phyloP scores from a whole-genome alignment of 2,113 vertebrate species.

The Damaliscus lunatus region DNA sequence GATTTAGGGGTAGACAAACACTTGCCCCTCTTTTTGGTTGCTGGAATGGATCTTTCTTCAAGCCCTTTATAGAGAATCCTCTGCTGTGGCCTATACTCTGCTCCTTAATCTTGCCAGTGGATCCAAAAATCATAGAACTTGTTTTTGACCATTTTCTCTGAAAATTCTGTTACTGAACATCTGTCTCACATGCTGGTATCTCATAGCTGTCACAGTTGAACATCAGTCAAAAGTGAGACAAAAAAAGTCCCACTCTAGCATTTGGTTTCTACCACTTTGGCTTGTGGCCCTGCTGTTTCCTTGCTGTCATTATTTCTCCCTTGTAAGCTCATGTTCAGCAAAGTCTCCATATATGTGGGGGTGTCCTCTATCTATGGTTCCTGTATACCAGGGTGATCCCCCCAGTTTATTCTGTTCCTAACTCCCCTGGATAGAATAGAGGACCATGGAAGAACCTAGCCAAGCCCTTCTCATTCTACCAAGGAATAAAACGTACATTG shows the following conservation, averaged over 20 bases:
- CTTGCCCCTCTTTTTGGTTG: background rate
- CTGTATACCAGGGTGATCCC: background rate
- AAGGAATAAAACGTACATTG: background rate
- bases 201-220: background rate
- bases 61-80: background rate
- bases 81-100: background rate
- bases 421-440: background rate
- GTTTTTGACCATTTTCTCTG: background rate
- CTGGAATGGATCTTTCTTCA: background rate
- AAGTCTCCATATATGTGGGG: fast-evolving
- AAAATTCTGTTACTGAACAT: background rate
- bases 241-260: background rate
- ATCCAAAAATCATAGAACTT: background rate
- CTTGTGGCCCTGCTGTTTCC: background rate
- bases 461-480: background rate
- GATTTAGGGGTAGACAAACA: background rate
- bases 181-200: background rate
- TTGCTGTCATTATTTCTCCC: background rate
- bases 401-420: background rate
- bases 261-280: background rate
- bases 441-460: background rate
- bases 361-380: background rate
- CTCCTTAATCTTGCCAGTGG: background rate
- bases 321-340: background rate
- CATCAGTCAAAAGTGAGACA: background rate